Evolutionary conservation across 2,797 vertebrate species (phyloP).

Genomic region (Iguana delicatissima): DNA sequence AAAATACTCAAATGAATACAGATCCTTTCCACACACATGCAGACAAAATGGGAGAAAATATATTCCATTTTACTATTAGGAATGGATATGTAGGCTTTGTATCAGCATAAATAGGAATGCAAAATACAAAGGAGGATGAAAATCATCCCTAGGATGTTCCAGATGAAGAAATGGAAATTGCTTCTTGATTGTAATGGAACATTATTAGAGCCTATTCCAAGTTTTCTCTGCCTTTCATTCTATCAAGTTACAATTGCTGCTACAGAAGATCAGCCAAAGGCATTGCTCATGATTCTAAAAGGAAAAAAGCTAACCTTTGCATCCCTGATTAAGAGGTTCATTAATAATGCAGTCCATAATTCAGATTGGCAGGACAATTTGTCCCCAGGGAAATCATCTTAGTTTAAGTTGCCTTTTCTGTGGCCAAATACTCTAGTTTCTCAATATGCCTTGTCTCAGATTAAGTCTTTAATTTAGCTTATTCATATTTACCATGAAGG

Average conservation of each 20-base stretch:
- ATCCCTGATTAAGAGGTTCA: neutral
- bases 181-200: constrained; percentile 17
- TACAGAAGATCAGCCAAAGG: constrained; percentile 3
- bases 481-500: constrained; percentile 29
- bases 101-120: constrained; percentile 1
- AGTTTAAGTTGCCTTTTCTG: neutral
- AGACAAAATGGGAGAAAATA: neutral
- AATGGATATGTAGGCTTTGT: neutral
- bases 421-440: constrained; percentile 6
- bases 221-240: neutral
- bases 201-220: neutral
- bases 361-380: constrained; percentile 5
- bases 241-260: constrained; percentile 16
- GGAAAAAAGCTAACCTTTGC: constrained; percentile 5
- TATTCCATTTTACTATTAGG: neutral
- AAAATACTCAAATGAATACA: neutral
- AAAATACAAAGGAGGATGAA: constrained; percentile 12
- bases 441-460: constrained; percentile 20
- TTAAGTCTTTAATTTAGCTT: constrained; percentile 26
- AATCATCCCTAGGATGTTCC: constrained; percentile 11
- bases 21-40: neutral
- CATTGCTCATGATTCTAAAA: constrained; percentile 17
- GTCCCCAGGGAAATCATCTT: constrained; percentile 1
- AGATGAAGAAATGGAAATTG: constrained; percentile 23
- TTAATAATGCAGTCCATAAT: constrained; percentile 19